Evolutionary conservation across 2,888 invertebrate species (phyloP).

Genomic region (Pyralis farinalis): DNA sequence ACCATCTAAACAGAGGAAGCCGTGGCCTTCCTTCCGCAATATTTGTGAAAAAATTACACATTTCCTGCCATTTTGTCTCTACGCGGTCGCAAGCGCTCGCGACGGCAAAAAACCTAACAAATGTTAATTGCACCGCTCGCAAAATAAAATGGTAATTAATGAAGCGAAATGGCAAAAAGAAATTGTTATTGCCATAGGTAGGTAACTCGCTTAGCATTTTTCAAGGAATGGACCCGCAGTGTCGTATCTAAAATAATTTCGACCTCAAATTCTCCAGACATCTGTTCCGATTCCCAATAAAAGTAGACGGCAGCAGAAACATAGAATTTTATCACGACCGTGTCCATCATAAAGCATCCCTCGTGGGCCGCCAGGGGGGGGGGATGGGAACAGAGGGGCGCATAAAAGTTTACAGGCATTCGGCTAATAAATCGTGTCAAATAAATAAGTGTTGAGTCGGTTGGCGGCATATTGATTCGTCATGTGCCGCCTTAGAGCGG

Average conservation of each 20-base stretch:
- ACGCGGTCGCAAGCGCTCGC: slow-evolving; percentile 43
- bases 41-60: slow-evolving; percentile 76
- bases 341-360: slow-evolving; percentile 74
- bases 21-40: slow-evolving; percentile 75
- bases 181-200: slow-evolving; percentile 46
- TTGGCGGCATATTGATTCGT: slow-evolving; percentile 81
- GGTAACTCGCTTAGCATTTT: slow-evolving; percentile 19
- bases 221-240: slow-evolving; percentile 19
- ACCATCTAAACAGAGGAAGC: slow-evolving; percentile 76
- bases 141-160: slow-evolving; percentile 68
- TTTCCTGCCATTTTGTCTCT: slow-evolving; percentile 71
- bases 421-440: slow-evolving; percentile 80
- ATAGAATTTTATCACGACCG: slow-evolving; percentile 71
- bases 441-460: slow-evolving; percentile 81
- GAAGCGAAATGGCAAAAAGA: slow-evolving; percentile 54
- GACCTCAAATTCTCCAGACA: slow-evolving; percentile 29
- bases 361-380: slow-evolving; percentile 34
- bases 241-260: slow-evolving; percentile 6
- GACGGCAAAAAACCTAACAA: slow-evolving; percentile 54
- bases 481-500: slow-evolving; percentile 76
- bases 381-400: slow-evolving; percentile 52
- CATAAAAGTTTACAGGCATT: slow-evolving; percentile 79
- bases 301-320: slow-evolving; percentile 61
- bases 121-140: slow-evolving; percentile 64
- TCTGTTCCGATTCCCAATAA: slow-evolving; percentile 68